Evolutionary conservation across 2,888 invertebrate species (phyloP).

Genomic region (Amblyteles armatorius): DNA sequence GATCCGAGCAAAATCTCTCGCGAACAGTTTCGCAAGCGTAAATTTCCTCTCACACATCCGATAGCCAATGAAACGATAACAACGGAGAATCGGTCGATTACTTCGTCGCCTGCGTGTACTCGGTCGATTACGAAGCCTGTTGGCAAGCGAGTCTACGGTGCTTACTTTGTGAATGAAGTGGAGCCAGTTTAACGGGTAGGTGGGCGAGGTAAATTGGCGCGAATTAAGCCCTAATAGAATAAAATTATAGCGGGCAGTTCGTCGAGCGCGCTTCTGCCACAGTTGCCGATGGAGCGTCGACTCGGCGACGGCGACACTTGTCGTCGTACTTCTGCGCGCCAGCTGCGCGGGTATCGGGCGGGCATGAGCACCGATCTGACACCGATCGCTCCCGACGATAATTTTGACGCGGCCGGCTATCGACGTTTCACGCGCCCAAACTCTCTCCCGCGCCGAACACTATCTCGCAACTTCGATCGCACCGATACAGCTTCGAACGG

Average conservation of each 20-base stretch:
- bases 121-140: background rate
- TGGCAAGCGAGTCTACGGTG: background rate
- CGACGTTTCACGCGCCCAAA: too few relatives aligned
- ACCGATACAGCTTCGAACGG: too few relatives aligned
- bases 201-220: conserved; percentile 79
- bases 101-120: background rate
- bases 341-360: background rate
- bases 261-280: conserved; percentile 42
- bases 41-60: too few relatives aligned
- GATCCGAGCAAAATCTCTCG: background rate
- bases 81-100: background rate
- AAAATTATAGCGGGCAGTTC: conserved; percentile 73
- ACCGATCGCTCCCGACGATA: too few relatives aligned
- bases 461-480: too few relatives aligned
- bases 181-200: conserved; percentile 61
- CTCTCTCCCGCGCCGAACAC: too few relatives aligned
- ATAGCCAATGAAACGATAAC: background rate
- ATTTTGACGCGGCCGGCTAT: too few relatives aligned
- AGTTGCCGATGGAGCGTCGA: background rate
- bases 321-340: conserved; percentile 6
- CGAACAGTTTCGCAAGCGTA: background rate
- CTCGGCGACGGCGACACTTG: background rate
- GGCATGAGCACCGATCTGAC: too few relatives aligned
- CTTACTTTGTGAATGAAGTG: background rate
- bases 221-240: conserved; percentile 79